Base-by-base conservation (phyloP, 2,888 invertebrate species). In the Chesias legatella region DNA sequence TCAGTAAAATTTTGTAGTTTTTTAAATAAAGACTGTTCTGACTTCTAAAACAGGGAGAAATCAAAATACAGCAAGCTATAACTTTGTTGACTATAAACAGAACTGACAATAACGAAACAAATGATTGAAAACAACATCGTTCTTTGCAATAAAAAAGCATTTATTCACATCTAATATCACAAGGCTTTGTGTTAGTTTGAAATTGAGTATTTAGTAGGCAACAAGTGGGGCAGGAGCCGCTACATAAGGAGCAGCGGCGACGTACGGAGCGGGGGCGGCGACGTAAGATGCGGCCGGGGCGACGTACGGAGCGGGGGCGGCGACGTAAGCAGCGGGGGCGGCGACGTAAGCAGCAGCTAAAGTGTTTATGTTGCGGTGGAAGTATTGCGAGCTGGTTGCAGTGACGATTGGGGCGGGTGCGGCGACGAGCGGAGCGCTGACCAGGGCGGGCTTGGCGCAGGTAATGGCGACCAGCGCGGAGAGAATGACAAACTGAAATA, bases 361-460 rank as follows among this genome's bases (percentile, higher is more conserved):
- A 0, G 83, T 80, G 55, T 91, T 92, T 80, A 91, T 91, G 67
- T 91, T 90, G 53, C 92, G 89, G 39, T 92, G 90, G 70, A 92
- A 86, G 58, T 92, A 91, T 68, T 93, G 93, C 10, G 92, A 92
- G 74, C 93, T 93, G 60, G 90, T 89, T 2, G 93, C 91, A 0
- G 93, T 92, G 41, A 91, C 90, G 7, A 90, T 76, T 0, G 90
- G 85, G 1, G 84, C 81, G 1, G 86, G 83, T 0, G 79, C 73
- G 1, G 74, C 88, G 1, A 82, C 62, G 6, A 79, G 34, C 0
- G 79, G 78, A 2, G 77, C 75, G 45, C 75, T 74, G 7, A 80
- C 58, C 5, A 81, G 48, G 1, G 67, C 55, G 0, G 83, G 84
- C 53, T 85, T 84, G 32, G 84, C 85, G 7, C 68, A 67, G 1